These are phyloP conservation scores for Cetonia aurata DNA, from an alignment of 2,888 invertebrate species.

Conservation along the genomic window DNA sequence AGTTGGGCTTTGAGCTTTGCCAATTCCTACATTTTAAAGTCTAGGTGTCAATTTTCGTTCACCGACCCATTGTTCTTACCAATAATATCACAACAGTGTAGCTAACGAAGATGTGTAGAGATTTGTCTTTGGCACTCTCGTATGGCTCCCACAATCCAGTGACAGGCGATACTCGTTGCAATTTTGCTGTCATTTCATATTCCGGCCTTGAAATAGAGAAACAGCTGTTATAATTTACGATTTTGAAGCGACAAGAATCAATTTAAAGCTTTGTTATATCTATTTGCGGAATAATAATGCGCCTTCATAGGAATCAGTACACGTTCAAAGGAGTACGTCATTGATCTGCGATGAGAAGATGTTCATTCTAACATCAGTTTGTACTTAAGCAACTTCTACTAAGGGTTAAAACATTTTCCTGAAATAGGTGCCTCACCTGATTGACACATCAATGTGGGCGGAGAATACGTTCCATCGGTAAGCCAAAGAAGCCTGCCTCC, in stretches of 20 bases:
- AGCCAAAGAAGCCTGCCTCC: slow-evolving; percentile 55
- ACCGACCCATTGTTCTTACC: no score
- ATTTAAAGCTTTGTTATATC: not conserved
- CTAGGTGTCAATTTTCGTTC: no score
- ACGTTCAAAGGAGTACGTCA: no score
- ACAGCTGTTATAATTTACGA: not conserved
- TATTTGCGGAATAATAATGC: no score
- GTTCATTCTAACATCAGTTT: no score
- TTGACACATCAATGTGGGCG: slow-evolving; percentile 23
- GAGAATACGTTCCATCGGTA: slow-evolving; percentile 59
- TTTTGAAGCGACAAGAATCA: not conserved
- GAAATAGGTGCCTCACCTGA: slow-evolving; percentile 32
- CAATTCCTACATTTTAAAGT: no score
- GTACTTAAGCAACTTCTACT: no score
- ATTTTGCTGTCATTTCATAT: slow-evolving; percentile 28
- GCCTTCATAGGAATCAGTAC: no score
- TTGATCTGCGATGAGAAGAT: no score
- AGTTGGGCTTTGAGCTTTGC: no score
- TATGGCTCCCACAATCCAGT: slow-evolving; percentile 43
- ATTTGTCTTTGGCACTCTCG: slow-evolving; percentile 17
- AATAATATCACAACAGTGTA: slow-evolving; percentile 32
- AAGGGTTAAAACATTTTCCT: no score
- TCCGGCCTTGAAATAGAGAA: slow-evolving; percentile 38
- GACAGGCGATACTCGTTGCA: slow-evolving; percentile 31
- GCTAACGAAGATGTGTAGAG: slow-evolving; percentile 18